phyloP scores from a whole-genome alignment of 2,797 vertebrate species.

The Zalophus californianus region DNA sequence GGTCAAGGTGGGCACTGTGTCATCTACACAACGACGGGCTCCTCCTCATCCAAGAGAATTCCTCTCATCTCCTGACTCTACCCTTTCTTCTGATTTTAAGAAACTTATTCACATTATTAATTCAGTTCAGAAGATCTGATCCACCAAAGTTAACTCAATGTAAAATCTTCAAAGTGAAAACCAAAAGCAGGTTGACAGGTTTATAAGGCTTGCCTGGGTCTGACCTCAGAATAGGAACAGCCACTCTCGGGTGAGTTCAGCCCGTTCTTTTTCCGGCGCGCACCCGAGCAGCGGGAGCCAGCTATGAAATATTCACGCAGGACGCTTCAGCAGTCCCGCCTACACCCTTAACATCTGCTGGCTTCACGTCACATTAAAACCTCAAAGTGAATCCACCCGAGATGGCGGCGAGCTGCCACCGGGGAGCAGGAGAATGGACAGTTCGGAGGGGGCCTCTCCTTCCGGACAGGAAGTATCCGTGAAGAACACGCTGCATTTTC shows the following conservation, averaged over 20 bases:
- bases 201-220: constrained; percentile 59
- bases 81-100: background rate
- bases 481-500: background rate
- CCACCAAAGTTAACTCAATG: constrained; percentile 51
- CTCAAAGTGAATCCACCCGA: constrained; percentile 59
- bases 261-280: background rate
- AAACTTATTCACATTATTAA: background rate
- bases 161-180: constrained; percentile 64
- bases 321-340: constrained; percentile 66
- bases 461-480: background rate
- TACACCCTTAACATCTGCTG: constrained; percentile 80
- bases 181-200: constrained; percentile 74
- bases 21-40: background rate
- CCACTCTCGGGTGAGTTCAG: constrained; percentile 54
- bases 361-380: constrained; percentile 52
- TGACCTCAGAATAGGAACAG: constrained; percentile 74
- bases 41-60: background rate
- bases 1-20: background rate
- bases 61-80: background rate
- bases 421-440: constrained; percentile 54
- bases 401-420: background rate
- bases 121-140: constrained; percentile 61
- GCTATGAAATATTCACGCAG: constrained; percentile 84
- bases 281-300: constrained; percentile 72
- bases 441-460: constrained; percentile 59